Percentiles rank a stretch among this genome's conserved stretches.
These are phyloP conservation scores for Myripristis murdjan DNA, from an alignment of 2,797 vertebrate genomes.

Conservation along the genomic window DNA sequence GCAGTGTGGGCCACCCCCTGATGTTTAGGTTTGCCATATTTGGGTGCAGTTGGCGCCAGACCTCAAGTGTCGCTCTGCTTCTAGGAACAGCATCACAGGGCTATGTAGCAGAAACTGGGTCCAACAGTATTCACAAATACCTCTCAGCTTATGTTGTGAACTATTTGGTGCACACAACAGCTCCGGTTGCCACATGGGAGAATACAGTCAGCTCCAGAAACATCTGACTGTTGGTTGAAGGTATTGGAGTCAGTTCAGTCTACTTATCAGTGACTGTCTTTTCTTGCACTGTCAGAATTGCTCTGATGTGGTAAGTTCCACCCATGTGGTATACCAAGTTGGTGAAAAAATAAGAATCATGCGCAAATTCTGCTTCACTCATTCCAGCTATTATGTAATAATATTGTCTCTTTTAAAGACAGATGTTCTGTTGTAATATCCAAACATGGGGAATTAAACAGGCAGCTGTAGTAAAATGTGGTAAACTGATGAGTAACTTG, in stretches of 20 bases:
- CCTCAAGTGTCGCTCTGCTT: background rate
- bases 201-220: background rate
- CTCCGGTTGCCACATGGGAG: background rate
- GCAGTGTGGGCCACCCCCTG: background rate
- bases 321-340: constrained; percentile 10
- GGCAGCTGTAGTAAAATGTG: constrained; percentile 44
- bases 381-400: background rate
- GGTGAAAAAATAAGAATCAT: background rate
- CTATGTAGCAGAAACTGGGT: background rate
- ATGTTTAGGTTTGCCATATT: constrained; percentile 15
- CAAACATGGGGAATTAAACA: background rate
- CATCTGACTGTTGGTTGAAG: background rate
- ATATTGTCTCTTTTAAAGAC: background rate
- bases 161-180: background rate
- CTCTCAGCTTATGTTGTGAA: background rate
- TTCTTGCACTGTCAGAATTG: background rate
- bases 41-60: constrained; percentile 1
- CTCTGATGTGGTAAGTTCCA: background rate
- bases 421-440: background rate
- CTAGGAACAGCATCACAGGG: background rate
- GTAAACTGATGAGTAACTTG: constrained; percentile 43
- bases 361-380: constrained; percentile 2
- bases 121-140: background rate
- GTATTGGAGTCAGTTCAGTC: background rate
- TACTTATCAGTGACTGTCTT: background rate